Base-by-base conservation (phyloP, 2,888 invertebrate genomes). In the Smittia aterrima region DNA sequence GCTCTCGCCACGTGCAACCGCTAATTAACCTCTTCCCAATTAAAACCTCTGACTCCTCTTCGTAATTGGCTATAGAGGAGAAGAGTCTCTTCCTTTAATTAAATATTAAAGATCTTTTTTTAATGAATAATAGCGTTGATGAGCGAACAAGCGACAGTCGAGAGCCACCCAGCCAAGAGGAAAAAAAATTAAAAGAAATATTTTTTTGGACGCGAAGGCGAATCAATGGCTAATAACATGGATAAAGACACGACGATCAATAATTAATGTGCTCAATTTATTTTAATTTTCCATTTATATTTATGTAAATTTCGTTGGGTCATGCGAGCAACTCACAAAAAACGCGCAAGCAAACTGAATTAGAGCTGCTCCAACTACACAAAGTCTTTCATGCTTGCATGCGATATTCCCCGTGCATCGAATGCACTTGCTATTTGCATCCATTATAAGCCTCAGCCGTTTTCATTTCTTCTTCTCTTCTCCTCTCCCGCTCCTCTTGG, bases 21-120 rank as follows among this genome's bases (percentile, higher is more conserved):
- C 64, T 64, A 64, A 64, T 64, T 27, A 64, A 64, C 64, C 64
- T n/a, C n/a, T 7, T 27, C 27, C 20, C 64, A 64, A 64, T 64
- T 64, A 64, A 64, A 27, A 64, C 2, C n/a, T 2, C 9, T 64
- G 64, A 64, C 22, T 64, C 9, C n/a, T n/a, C n/a, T 6, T 2
- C 64, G 27, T 27, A 13, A 58, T 58, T 58, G 22, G 18, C 58
- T 58, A n/a, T n/a, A n/a, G n/a, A n/a, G n/a, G 22, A 58, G 47
- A n/a, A 11, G 11, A n/a, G n/a, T n/a, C n/a, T n/a, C 32, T 9
- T 32, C 32, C 9, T 32, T 32, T 32, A 32, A 32, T 32, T 32
- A 32, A 32, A 32, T 32, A 32, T 32, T 32, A 32, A 32, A 6
- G 3, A 6, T 32, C 9, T 32, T 32, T 32, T 32, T 32, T 32